A percentile compares a stretch with the other conserved stretches of the same genome.
phyloP scores from a whole-genome alignment of 2,113 vertebrate genomes.

The Trachemys scripta region DNA sequence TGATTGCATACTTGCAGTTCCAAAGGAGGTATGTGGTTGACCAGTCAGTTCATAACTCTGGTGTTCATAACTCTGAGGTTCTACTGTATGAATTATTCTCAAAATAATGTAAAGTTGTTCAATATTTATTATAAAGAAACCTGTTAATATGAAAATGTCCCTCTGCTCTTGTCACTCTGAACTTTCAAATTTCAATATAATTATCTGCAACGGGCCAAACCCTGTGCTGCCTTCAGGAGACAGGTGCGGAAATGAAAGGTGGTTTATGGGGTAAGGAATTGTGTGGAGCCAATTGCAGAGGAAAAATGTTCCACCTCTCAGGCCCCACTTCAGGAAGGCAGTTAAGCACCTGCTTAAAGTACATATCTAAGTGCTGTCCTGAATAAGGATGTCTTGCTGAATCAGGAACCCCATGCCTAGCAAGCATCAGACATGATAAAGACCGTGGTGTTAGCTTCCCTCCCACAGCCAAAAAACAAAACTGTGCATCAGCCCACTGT shows the following conservation, averaged over 20 bases:
- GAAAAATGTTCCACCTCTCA: not conserved
- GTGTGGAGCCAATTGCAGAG: not conserved
- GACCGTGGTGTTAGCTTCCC: not conserved
- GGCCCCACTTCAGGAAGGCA: not conserved
- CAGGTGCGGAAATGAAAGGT: constrained; percentile 40
- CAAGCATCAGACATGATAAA: not conserved
- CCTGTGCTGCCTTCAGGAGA: not conserved
- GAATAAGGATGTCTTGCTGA: not conserved
- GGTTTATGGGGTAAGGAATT: not conserved
- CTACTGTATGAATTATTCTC: no score
- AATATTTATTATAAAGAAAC: not conserved
- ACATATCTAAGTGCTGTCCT: not conserved
- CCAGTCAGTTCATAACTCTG: no score
- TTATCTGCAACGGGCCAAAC: not conserved
- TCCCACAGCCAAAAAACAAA: not conserved
- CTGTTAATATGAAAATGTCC: not conserved
- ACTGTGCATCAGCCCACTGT: not conserved
- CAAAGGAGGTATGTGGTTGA: no score
- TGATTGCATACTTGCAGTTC: no score
- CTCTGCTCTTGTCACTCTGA: not conserved
- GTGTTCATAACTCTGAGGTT: no score
- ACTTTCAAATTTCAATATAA: not conserved
- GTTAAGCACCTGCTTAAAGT: not conserved
- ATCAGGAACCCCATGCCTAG: no score
- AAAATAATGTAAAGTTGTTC: not conserved